Percentiles rank a stretch among this genome's conserved stretches.
phyloP scores from a whole-genome alignment of 2,797 vertebrate species.

The Halcyon leucocephala region DNA sequence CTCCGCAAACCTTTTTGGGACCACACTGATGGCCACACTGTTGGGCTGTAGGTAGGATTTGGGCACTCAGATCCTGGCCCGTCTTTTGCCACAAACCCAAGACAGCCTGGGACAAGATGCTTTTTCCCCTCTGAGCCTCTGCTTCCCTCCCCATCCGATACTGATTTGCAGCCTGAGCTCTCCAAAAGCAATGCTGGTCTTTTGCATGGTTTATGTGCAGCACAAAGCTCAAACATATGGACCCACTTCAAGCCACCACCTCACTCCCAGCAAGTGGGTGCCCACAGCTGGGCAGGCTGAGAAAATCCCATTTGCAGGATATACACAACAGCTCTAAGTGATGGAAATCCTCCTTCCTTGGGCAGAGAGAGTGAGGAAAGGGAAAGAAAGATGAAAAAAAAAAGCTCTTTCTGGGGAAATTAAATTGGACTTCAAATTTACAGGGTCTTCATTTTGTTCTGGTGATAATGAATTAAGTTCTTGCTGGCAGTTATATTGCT shows the following conservation, averaged over 20 bases:
- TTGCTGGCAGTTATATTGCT: constrained; percentile 63
- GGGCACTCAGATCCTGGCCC: not conserved
- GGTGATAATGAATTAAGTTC: constrained; percentile 64
- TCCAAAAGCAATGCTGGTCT: not conserved
- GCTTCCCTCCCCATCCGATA: not conserved
- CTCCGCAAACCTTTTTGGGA: not conserved
- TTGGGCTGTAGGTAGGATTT: not conserved
- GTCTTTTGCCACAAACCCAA: not conserved
- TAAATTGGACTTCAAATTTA: constrained; percentile 69
- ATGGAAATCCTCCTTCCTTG: not conserved
- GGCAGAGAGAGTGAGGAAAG: not conserved
- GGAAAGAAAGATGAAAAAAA: not conserved
- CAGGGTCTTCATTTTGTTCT: constrained; percentile 57
- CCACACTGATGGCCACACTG: not conserved
- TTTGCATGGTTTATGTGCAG: not conserved
- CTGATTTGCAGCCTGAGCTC: not conserved
- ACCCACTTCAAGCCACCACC: not conserved
- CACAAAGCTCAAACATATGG: not conserved
- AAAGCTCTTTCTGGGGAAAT: constrained; percentile 44
- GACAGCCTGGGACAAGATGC: not conserved
- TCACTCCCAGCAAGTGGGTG: accelerated
- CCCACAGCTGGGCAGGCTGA: not conserved
- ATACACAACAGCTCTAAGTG: not conserved
- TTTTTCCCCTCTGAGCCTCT: not conserved
- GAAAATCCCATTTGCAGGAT: not conserved